phyloP scores from a whole-genome alignment of 2,797 vertebrate species.

The Peromyscus nudipes region DNA sequence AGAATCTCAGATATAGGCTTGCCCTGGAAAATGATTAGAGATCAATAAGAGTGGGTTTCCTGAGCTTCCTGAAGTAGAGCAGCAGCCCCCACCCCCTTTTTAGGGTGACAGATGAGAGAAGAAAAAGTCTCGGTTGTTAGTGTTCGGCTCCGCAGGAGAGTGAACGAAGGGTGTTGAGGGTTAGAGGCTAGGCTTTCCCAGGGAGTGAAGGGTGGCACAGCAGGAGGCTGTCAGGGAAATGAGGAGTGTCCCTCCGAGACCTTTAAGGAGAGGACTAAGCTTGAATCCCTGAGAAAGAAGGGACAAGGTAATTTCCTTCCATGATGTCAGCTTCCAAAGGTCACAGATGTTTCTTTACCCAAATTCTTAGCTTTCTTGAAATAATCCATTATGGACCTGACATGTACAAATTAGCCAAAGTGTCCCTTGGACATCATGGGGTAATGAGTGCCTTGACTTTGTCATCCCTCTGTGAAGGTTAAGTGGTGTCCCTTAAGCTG shows the following conservation, averaged over 20 bases:
- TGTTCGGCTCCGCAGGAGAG: background rate
- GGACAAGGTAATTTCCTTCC: slow-evolving; percentile 69
- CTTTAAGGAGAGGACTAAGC: slow-evolving; percentile 57
- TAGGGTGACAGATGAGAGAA: background rate
- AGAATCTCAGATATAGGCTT: background rate
- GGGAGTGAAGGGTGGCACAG: background rate
- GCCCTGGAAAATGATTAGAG: background rate
- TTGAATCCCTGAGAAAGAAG: slow-evolving; percentile 1
- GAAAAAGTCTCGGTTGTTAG: background rate
- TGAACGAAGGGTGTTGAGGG: background rate
- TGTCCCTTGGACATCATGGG: slow-evolving; percentile 55
- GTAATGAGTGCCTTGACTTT: slow-evolving; percentile 61
- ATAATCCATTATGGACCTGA: slow-evolving; percentile 67
- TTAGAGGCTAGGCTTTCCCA: background rate
- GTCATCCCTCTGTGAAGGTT: slow-evolving; percentile 32
- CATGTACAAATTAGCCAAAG: slow-evolving; percentile 64
- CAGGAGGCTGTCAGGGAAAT: background rate
- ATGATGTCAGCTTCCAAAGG: slow-evolving; percentile 77
- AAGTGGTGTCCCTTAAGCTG: background rate
- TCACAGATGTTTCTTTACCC: slow-evolving; percentile 69
- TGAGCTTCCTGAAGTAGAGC: background rate
- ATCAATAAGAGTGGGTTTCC: background rate
- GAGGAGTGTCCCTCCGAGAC: background rate
- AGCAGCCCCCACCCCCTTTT: background rate
- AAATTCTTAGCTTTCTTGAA: slow-evolving; percentile 62